Conservation (phyloP, 2,113 vertebrate genomes). For the Actinemys pallida region DNA sequence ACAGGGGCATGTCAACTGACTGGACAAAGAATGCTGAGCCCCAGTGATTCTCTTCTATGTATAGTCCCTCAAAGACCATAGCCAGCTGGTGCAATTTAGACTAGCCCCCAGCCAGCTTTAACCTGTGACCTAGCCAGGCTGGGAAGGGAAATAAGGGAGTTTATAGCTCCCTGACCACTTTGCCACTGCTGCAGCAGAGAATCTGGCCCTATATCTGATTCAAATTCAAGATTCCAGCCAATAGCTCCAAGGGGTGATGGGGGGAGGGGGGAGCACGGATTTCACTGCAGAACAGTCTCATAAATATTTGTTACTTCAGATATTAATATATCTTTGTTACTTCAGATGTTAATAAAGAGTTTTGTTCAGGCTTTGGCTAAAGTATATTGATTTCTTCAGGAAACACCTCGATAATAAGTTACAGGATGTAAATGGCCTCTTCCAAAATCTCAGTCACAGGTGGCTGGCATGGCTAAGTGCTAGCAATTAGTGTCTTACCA, state of each 20-base stretch:
- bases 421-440: not conserved
- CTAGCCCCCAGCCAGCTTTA: not conserved
- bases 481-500: not conserved
- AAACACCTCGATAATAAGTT: not conserved
- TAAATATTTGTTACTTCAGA: not conserved
- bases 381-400: not conserved
- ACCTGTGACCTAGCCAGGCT: not conserved
- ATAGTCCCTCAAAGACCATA: not conserved
- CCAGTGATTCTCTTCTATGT: not conserved
- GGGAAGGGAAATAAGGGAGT: not conserved
- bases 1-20: not conserved
- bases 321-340: not conserved
- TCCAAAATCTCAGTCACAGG: accelerated
- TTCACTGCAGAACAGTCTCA: not conserved
- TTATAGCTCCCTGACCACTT: not conserved
- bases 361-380: not conserved
- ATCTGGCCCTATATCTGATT: not conserved
- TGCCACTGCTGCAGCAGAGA: not conserved
- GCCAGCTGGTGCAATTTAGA: not conserved
- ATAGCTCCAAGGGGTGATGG: accelerated
- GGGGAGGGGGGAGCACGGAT: not conserved
- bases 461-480: not conserved
- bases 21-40: not conserved
- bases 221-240: not conserved
- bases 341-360: not conserved